These are phyloP conservation scores for Atta colombica DNA, from an alignment of 1,140 invertebrate genomes.

Conservation along the genomic window DNA sequence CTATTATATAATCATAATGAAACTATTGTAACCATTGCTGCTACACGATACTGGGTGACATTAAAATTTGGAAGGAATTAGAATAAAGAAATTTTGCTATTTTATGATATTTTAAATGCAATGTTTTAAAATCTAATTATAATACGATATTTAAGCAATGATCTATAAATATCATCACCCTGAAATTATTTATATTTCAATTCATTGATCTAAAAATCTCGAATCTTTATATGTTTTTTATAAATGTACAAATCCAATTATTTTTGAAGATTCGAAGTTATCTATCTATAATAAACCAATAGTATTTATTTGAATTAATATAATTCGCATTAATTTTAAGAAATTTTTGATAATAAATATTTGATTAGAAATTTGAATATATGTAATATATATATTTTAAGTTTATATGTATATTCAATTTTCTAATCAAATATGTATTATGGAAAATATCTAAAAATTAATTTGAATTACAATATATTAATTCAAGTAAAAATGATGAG, in stretches of 20 bases:
- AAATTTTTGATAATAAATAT: not conserved
- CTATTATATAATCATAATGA: not conserved
- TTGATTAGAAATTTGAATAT: not conserved
- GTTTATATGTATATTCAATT: not conserved
- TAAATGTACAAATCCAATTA: not conserved
- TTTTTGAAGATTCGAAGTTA: no score
- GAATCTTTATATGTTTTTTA: not conserved
- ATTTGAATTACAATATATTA: not conserved
- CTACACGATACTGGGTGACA: no score
- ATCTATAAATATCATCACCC: not conserved
- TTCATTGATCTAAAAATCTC: not conserved
- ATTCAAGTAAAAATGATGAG: not conserved
- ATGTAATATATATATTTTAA: no score
- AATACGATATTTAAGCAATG: not conserved
- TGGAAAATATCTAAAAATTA: not conserved
- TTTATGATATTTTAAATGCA: not conserved
- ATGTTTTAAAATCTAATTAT: not conserved
- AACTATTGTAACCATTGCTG: not conserved
- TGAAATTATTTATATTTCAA: constrained; percentile 8
- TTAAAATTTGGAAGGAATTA: not conserved
- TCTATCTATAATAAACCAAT: not conserved
- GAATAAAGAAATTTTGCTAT: not conserved
- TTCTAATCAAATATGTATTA: not conserved
- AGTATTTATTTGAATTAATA: not conserved
- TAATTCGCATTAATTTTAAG: not conserved